Evolutionary conservation across 1,140 invertebrate genomes (phyloP), one percentile per base, ranked within the genome.

Genomic region (Zaprionus capensis): DNA sequence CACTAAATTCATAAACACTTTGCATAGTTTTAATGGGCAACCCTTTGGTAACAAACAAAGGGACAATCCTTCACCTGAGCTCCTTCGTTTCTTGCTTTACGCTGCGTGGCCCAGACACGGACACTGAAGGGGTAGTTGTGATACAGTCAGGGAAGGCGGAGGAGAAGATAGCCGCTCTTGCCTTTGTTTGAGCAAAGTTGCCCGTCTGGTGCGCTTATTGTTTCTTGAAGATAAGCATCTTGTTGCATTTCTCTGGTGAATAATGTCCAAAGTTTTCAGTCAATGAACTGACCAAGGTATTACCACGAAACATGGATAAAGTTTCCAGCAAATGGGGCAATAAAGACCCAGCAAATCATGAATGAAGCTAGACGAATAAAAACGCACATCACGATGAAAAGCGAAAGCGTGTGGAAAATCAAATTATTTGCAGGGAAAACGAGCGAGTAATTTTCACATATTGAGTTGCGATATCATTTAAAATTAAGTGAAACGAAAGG

Each of bases 1-100:
- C 80, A 83, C 80, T 88, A 91, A 87, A 91, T 91, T 91, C 87
- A 91, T 87, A 91, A 91, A 88, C 87, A 91, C 86, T 91, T 91
- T 91, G 70, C 62, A 82, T 86, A 85, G 86, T 86, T 86, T 72
- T 76, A 78, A 83, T 56, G 78, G 64, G 67, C 71, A 73, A 83
- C 67, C 84, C 80, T 63, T 77, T 71, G 41, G 68, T 61, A 15
- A 44, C 41, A 62, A 91, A 83, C 82, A 91, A 87, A 87, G 83
- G 87, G 77, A 57, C 71, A 67, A 24, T 14, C 59, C 66, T 49
- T 51, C 72, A 75, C 72, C 72, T 75, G 72, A 53, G 31, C 41
- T 64, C 17, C 67, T 71, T 65, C 44, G 61, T 71, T 84, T 87
- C 85, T 87, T 87, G 88, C 84, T 88, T 88, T 88, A 62, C 56